Evolutionary conservation across 2,113 vertebrate species (phyloP), one percentile per base, ranked within the genome.

Genomic region (Strix uralensis): DNA sequence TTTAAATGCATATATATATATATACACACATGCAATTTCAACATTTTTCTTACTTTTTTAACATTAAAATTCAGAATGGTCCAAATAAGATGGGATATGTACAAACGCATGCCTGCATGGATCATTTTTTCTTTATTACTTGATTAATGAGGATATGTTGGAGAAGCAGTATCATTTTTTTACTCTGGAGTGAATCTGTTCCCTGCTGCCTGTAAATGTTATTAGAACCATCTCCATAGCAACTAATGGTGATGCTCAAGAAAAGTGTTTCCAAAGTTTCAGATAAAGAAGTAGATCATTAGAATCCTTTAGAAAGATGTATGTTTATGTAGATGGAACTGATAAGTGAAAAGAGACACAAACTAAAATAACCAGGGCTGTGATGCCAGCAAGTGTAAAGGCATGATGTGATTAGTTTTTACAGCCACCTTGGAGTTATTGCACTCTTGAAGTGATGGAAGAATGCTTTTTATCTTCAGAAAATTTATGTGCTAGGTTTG

Each of bases 191-290:
- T 81, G 52, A 84, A 72, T 93, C 72, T 67, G 14, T 90, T 95
- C 82, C 63, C 57, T 88, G 61, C 49, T 92, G 79, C 72, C 80
- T 86, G 16, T 81, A 93, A 84, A 55, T 65, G 83, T 67, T 87
- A 42, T 89, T 95, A 84, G 65, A 92, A 75, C 13, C 6, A 84
- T 96, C 80, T 79, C 92, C 91, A 95, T 94, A 87, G 96, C 80
- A 96, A 96, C 96, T 94, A 96, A 97, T 92, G 61, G 90, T 40
- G 52, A 52, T 91, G 52, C 44, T 93, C 46, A 59, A 83, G 59
- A 78, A 51, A 75, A 90, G 32, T 71, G 85, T 92, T 93, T 36
- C 46, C 34, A 52, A 84, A 96, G 85, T 92, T 94, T 78, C 55
- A 61, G 40, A 32, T 89, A 63, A 92, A 86, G 70, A 75, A 86